These are phyloP conservation scores for Holocentrus rufus DNA, from an alignment of 2,797 vertebrate genomes.

Conservation along the genomic window DNA sequence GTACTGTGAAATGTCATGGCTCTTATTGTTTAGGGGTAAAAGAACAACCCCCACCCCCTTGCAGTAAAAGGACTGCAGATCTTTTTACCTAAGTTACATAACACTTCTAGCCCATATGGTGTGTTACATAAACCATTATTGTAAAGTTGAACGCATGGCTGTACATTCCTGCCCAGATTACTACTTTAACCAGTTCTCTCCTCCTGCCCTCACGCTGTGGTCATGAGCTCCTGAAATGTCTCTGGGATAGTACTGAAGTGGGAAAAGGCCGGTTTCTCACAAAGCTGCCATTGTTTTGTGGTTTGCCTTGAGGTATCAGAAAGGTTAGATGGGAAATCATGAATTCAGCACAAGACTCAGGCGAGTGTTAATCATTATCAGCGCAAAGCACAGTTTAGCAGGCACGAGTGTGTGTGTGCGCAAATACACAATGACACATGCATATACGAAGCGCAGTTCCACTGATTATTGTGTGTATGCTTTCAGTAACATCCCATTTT, in stretches of 20 bases:
- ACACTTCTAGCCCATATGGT: conserved; percentile 33
- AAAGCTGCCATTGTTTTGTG: conserved; percentile 75
- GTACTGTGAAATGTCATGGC: neutral
- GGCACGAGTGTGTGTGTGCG: neutral
- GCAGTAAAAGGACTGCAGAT: neutral
- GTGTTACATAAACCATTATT: conserved; percentile 30
- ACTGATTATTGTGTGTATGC: neutral
- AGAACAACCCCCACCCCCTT: too few relatives aligned
- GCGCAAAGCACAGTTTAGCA: conserved; percentile 37
- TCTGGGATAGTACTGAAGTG: conserved; percentile 23
- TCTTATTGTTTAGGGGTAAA: neutral
- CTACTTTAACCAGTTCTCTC: conserved; percentile 21
- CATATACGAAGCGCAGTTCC: neutral
- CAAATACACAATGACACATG: neutral
- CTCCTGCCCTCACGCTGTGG: conserved; percentile 72
- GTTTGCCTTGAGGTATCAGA: conserved; percentile 66
- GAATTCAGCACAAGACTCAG: conserved; percentile 66
- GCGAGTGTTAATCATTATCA: conserved; percentile 10
- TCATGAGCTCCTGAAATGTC: conserved; percentile 78
- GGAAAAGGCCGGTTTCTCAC: conserved; percentile 47
- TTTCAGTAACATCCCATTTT: neutral
- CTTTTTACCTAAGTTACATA: conserved; percentile 31
- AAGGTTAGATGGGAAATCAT: conserved; percentile 71
- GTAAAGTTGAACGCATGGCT: conserved; percentile 42
- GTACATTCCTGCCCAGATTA: conserved; percentile 62